phyloP scores from a whole-genome alignment of 2,888 invertebrate genomes.

The Atethmia centrago region DNA sequence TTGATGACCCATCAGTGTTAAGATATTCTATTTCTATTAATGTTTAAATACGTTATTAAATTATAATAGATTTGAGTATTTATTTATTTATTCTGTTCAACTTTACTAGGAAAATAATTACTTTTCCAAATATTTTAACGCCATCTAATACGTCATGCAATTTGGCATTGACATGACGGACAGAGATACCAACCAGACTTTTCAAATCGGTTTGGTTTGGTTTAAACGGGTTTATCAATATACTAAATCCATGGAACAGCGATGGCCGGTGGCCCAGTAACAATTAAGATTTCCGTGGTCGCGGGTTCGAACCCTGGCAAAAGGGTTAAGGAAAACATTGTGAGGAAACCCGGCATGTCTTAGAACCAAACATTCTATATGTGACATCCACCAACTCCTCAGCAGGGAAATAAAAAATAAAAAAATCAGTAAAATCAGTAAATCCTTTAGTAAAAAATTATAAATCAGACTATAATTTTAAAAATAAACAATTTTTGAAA shows the following conservation, averaged over 20 bases:
- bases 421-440: too few relatives aligned
- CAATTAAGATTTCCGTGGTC: neutral
- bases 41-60: neutral
- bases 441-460: too few relatives aligned
- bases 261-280: neutral
- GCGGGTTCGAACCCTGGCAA: neutral
- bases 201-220: conserved; percentile 15
- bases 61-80: neutral
- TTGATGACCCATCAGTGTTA: conserved; percentile 84
- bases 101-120: neutral
- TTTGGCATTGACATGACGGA: conserved; percentile 8
- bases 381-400: neutral
- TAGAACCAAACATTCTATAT: neutral
- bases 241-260: neutral
- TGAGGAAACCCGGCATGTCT: neutral
- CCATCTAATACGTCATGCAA: neutral
- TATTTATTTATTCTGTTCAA: conserved; percentile 4
- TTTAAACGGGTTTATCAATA: conserved; percentile 14
- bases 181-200: conserved; percentile 20
- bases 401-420: too few relatives aligned
- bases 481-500: too few relatives aligned
- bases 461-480: too few relatives aligned
- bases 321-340: neutral
- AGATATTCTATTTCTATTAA: neutral
- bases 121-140: neutral